These are phyloP conservation scores for Zophobas atratus DNA, from an alignment of 1,140 invertebrate genomes.

Conservation along the genomic window DNA sequence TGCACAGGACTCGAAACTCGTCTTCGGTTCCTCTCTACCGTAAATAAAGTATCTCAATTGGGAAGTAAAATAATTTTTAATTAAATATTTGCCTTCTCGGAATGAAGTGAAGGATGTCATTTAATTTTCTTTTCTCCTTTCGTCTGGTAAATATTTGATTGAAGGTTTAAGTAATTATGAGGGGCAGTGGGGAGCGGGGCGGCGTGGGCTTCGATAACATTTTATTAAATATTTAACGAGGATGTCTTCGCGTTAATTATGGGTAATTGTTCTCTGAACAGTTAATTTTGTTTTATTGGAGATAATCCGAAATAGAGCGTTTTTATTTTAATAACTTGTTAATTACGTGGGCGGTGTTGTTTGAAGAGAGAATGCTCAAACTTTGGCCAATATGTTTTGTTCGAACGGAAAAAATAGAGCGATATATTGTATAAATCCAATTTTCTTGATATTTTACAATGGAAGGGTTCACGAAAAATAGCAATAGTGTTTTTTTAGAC, in stretches of 20 bases:
- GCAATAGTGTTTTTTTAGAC: no score
- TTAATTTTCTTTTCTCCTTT: conserved; percentile 42
- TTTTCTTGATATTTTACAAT: no score
- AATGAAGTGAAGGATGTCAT: conserved; percentile 41
- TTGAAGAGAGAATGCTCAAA: no score
- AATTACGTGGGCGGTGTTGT: no score
- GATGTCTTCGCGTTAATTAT: conserved; percentile 33
- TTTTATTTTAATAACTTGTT: no score
- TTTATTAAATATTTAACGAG: conserved; percentile 28
- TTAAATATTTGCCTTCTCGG: conserved; percentile 34
- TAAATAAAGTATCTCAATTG: conserved; percentile 38
- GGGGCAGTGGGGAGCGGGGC: conserved; percentile 1
- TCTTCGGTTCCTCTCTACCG: conserved; percentile 17
- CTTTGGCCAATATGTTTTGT: no score
- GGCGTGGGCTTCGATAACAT: conserved; percentile 12
- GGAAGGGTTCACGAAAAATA: no score
- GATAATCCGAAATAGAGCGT: no score
- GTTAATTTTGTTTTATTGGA: neutral
- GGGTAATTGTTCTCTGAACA: conserved; percentile 5
- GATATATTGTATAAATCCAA: no score
- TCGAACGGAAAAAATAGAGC: no score
- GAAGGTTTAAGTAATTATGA: conserved; percentile 40
- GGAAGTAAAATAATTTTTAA: conserved; percentile 41
- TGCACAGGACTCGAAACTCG: conserved; percentile 25
- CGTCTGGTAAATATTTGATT: conserved; percentile 38